Evolutionary conservation across 2,888 invertebrate genomes (phyloP), one percentile per base, ranked within the genome.

Genomic region (Xiphydria camelus): DNA sequence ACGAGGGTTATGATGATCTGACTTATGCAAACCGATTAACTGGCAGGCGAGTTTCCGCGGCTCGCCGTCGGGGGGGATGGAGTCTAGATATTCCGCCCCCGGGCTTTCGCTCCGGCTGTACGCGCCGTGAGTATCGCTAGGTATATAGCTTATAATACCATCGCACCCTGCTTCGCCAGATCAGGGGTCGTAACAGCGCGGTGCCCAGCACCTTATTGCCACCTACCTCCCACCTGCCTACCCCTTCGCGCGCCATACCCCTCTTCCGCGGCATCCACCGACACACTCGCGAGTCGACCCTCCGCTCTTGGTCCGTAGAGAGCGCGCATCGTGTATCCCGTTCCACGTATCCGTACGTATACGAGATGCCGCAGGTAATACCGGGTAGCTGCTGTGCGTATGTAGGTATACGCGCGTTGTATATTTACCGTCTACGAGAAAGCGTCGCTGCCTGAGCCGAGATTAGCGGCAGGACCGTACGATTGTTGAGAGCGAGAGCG

Each of bases 101-200:
- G n/a, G n/a, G n/a, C n/a, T n/a, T n/a, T n/a, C n/a, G n/a, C n/a
- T n/a, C n/a, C n/a, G n/a, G n/a, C n/a, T n/a, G n/a, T n/a, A n/a
- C n/a, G n/a, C n/a, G n/a, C n/a, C n/a, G n/a, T n/a, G n/a, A n/a
- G n/a, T n/a, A n/a, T n/a, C n/a, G n/a, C n/a, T n/a, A n/a, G n/a
- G n/a, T n/a, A n/a, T n/a, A n/a, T n/a, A n/a, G n/a, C n/a, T n/a
- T n/a, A n/a, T n/a, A n/a, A n/a, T n/a, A n/a, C n/a, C n/a, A n/a
- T n/a, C n/a, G n/a, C n/a, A n/a, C n/a, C n/a, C n/a, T 12, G 26
- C 26, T 57, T 57, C 50, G 63, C 58, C 52, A 70, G 70, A 71
- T 71, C 68, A 71, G 64, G 62, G 68, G 61, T 70, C 69, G 70
- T 70, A 70, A 70, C 70, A 58, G 66, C 68, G 70, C 62, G 70